These are phyloP conservation scores for Xenus cinereus DNA, from an alignment of 2,113 vertebrate species.

Conservation along the genomic window DNA sequence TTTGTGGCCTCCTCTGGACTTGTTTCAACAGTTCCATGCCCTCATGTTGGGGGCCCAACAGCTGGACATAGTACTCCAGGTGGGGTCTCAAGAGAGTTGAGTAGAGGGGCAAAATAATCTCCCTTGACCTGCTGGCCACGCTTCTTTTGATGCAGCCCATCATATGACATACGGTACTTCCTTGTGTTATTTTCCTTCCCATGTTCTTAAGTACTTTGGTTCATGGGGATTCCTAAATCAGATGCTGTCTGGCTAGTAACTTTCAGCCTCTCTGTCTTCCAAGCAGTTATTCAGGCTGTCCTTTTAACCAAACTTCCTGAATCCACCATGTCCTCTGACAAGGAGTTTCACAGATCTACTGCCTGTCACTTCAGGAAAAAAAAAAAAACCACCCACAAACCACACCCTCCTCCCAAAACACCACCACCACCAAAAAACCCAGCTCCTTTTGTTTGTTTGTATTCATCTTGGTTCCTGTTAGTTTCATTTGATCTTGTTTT, in stretches of 20 bases:
- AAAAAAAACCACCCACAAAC: background rate
- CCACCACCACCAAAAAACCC: accelerated
- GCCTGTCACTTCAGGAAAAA: background rate
- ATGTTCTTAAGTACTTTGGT: background rate
- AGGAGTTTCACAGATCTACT: background rate
- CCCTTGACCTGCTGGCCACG: background rate
- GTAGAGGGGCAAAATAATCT: background rate
- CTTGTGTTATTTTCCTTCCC: background rate
- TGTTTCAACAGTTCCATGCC: background rate
- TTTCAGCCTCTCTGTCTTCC: background rate
- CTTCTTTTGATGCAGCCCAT: background rate
- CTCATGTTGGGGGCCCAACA: background rate
- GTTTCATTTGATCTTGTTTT: background rate
- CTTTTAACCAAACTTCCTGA: background rate
- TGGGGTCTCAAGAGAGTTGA: background rate
- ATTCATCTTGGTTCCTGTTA: background rate
- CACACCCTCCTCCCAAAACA: background rate
- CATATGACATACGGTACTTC: background rate
- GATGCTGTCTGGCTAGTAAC: background rate
- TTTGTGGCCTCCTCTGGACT: background rate
- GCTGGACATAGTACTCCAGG: background rate
- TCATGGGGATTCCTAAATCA: background rate
- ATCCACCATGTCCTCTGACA: background rate
- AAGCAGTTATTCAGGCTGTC: background rate
- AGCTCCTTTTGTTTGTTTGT: background rate